A percentile compares a stretch with the other conserved stretches of the same genome.
Conservation (phyloP, 2,113 vertebrate species). For the Copsychus sechellarum region DNA sequence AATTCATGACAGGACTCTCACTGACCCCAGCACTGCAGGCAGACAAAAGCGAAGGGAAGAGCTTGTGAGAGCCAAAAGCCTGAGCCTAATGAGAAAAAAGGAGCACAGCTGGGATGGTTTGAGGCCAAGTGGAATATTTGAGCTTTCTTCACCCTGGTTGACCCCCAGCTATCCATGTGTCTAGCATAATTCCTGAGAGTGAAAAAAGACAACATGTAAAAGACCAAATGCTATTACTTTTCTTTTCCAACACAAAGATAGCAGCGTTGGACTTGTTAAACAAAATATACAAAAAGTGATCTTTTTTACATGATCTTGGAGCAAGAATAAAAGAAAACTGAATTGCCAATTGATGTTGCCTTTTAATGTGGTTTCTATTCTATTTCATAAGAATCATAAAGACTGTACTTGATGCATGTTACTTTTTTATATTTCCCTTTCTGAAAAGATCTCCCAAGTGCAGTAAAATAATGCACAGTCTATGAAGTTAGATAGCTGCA, state of each 20-base stretch:
- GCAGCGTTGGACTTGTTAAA: not conserved
- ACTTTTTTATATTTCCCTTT: not conserved
- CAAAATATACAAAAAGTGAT: not conserved
- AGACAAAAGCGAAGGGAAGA: not conserved
- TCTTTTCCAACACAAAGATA: not conserved
- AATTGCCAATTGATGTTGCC: not conserved
- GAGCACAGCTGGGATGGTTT: conserved; percentile 37
- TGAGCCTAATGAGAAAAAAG: conserved; percentile 34
- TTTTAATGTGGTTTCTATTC: conserved; percentile 28
- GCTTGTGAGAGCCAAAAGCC: not conserved
- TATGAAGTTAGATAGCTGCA: not conserved
- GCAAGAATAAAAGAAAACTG: not conserved
- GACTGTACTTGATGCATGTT: not conserved
- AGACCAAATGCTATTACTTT: not conserved
- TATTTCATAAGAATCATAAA: not conserved
- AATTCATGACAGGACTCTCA: not conserved
- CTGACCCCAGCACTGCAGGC: not conserved
- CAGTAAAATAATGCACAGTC: not conserved
- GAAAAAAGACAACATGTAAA: not conserved
- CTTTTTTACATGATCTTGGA: not conserved
- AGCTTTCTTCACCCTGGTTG: conserved; percentile 44
- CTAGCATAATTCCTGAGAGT: not conserved
- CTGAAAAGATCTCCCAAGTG: not conserved
- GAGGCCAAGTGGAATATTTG: conserved; percentile 33
- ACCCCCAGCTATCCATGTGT: conserved; percentile 20